Base-by-base conservation (phyloP, 2,797 vertebrate species). In the Pelochelys cantorii region DNA sequence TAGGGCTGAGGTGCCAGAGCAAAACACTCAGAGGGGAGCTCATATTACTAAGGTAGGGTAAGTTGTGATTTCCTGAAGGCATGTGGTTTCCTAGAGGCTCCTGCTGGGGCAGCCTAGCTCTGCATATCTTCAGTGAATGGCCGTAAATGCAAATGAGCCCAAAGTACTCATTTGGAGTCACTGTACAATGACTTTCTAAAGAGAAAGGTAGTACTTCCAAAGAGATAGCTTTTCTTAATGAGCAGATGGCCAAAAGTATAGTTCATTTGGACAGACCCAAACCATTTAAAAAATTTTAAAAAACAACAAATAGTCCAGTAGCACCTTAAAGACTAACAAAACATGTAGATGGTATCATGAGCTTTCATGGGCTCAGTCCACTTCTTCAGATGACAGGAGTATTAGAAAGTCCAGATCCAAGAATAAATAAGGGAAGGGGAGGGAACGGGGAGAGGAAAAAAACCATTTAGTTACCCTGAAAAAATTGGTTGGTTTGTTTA, bases 241-340 rank as follows among this genome's bases (percentile, higher is more conserved):
- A 81, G 83, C 23, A 89, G 94, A 85, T 34, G 79, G 18, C 10
- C 54, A 81, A 65, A 91, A 83, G 42, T 42, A 83, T 5, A 25
- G 56, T 90, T 92, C 78, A 37, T 92, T 92, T 85, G 53, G 53
- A 89, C 90, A 68, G 42, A 96, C 81, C 78, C 13, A 92, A 89
- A 56, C 9, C 71, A 85, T 87, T 91, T 89, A 87, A 93, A 8
- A 42, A 48, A 48, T 8, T 8, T 48, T 48, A 48, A 48, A 48
- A 48, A 48, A 48, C 8, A 48, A 48, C 42, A 48, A 48, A 48
- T 48, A 48, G 42, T 48, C 42, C 8, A 48, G 42, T 9, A 48
- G 42, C 42, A 48, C 42, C 8, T 48, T 48, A 48, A 48, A 48
- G 42, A 48, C 42, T 48, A 48, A 48, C 42, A 48, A 48, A 48